A percentile compares a stretch with the other conserved stretches of the same genome.
Evolutionary conservation across 2,797 vertebrate genomes (phyloP).

Genomic region (Tragopan temminckii): DNA sequence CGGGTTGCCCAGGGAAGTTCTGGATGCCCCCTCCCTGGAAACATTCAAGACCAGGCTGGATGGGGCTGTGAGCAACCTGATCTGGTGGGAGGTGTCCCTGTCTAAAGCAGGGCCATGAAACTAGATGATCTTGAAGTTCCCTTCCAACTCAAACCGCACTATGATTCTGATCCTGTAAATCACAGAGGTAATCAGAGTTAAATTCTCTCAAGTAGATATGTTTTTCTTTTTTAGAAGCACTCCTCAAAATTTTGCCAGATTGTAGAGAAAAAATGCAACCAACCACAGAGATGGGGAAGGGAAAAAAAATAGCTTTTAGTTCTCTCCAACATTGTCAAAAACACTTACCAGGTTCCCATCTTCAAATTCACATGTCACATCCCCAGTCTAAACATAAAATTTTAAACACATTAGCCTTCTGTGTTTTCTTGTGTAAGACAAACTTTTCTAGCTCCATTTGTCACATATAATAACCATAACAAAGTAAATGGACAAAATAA

Average conservation of each 20-base stretch:
- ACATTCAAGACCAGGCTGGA: too few relatives aligned
- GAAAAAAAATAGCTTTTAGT: neutral
- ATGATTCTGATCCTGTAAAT: neutral
- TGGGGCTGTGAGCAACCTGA: too few relatives aligned
- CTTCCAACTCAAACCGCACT: too few relatives aligned
- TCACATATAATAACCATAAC: neutral
- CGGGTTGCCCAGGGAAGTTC: too few relatives aligned
- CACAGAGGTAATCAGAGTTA: neutral
- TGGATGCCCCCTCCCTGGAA: too few relatives aligned
- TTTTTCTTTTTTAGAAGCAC: neutral
- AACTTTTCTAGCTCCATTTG: constrained; percentile 21
- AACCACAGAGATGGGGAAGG: neutral
- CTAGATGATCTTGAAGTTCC: too few relatives aligned
- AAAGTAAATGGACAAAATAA: neutral
- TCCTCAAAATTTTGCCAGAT: neutral
- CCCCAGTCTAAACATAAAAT: neutral
- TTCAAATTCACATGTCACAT: neutral
- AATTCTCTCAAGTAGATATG: neutral
- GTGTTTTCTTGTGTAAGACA: neutral
- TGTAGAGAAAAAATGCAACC: neutral
- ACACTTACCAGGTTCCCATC: neutral
- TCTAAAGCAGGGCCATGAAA: too few relatives aligned
- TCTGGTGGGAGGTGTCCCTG: too few relatives aligned
- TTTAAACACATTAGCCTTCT: constrained; percentile 17
- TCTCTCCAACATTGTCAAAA: neutral